These are phyloP conservation scores for Eulemur mongoz DNA, from an alignment of 2,797 vertebrate species.

Conservation along the genomic window DNA sequence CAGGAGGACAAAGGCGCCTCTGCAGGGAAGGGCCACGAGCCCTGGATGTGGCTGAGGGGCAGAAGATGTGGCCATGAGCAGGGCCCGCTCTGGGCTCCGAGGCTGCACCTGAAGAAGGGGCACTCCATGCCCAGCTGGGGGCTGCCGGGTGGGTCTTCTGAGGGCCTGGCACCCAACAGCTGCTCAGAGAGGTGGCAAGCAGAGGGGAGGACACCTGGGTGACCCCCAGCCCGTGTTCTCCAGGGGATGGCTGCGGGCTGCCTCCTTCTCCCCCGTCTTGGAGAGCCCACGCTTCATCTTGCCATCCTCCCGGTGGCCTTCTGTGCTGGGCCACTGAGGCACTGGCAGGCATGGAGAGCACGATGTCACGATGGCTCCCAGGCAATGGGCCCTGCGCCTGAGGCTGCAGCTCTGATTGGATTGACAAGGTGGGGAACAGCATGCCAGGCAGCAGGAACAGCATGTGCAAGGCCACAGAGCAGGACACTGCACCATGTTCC, in stretches of 20 bases:
- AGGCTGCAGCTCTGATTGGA: neutral
- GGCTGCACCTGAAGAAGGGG: neutral
- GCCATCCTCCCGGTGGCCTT: neutral
- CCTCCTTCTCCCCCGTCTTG: neutral
- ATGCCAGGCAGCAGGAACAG: neutral
- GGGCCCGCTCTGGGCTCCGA: neutral
- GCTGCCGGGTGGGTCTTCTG: neutral
- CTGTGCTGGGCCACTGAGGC: neutral
- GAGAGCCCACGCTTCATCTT: neutral
- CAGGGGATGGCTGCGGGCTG: neutral
- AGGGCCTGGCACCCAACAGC: neutral
- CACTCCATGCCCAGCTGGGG: rapidly evolving
- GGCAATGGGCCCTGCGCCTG: neutral
- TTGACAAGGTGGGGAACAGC: neutral
- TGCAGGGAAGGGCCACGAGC: neutral
- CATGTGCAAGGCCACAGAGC: neutral
- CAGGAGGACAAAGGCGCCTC: neutral
- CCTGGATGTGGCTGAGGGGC: neutral
- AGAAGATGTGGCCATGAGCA: neutral
- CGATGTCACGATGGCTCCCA: neutral
- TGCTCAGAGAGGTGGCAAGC: neutral
- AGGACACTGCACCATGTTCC: neutral
- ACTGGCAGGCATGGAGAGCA: neutral
- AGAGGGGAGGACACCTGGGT: neutral
- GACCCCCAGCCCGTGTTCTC: neutral